Conservation (phyloP, 2,797 vertebrate species). For the Pachyuromys duprasi region DNA sequence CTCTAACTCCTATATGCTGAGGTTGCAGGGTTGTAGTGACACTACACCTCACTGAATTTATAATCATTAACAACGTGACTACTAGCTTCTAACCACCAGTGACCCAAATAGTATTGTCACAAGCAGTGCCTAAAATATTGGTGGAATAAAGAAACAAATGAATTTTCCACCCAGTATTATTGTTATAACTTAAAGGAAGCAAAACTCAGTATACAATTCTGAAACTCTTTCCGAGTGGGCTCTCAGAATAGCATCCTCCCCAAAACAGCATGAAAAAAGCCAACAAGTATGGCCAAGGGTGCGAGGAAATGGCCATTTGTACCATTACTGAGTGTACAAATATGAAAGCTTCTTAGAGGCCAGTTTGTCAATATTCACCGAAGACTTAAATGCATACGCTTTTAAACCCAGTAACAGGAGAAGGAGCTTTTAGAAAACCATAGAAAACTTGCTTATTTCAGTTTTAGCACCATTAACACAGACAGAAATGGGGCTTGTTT, state of each 20-base stretch:
- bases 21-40: neutral
- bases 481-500: neutral
- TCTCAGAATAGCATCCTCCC: constrained; percentile 11
- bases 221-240: constrained; percentile 40
- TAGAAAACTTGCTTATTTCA: constrained; percentile 6
- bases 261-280: constrained; percentile 41
- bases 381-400: constrained; percentile 31
- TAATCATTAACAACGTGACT: constrained; percentile 16
- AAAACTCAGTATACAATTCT: constrained; percentile 18
- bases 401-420: constrained; percentile 27
- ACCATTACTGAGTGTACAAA: constrained; percentile 6
- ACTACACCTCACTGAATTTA: neutral
- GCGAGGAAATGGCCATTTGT: constrained; percentile 33
- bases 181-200: constrained; percentile 36
- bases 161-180: constrained; percentile 1
- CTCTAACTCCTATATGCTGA: neutral
- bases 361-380: constrained; percentile 39
- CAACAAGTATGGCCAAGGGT: neutral
- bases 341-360: constrained; percentile 6
- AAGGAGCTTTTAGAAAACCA: constrained; percentile 6
- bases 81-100: neutral
- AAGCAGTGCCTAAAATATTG: neutral
- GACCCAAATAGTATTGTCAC: neutral
- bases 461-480: constrained; percentile 47
- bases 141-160: constrained; percentile 37